A percentile compares a stretch with the other conserved stretches of the same genome.
These are phyloP conservation scores for Conger conger DNA, from an alignment of 2,113 vertebrate genomes.

Conservation along the genomic window DNA sequence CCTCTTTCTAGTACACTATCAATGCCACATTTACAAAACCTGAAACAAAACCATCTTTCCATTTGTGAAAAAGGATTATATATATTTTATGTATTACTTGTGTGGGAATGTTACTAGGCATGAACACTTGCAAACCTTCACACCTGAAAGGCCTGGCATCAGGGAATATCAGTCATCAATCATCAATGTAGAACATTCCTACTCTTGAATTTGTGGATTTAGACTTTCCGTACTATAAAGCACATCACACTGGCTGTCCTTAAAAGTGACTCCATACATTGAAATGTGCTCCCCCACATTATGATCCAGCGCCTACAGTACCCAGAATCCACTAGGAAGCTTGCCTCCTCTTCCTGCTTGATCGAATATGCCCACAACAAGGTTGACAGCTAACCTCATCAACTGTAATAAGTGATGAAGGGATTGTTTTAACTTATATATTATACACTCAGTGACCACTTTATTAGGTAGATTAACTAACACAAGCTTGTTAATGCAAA, in stretches of 20 bases:
- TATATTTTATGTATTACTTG: not conserved
- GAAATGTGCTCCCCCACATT: not conserved
- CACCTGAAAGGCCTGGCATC: not conserved
- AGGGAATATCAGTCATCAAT: too few species aligned
- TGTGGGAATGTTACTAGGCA: not conserved
- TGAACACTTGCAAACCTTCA: not conserved
- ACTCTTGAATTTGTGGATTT: not conserved
- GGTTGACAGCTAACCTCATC: too few species aligned
- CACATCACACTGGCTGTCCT: too few species aligned
- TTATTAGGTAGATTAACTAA: too few species aligned
- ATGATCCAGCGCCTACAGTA: not conserved
- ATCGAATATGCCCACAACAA: too few species aligned
- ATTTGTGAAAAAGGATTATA: constrained; percentile 33
- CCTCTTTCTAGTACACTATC: constrained; percentile 48
- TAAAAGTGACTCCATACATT: too few species aligned
- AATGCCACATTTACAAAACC: constrained; percentile 53
- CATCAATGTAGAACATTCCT: not conserved
- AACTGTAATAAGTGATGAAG: too few species aligned
- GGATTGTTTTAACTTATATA: too few species aligned
- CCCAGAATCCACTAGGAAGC: not conserved
- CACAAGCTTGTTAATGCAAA: too few species aligned
- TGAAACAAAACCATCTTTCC: constrained; percentile 45
- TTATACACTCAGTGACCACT: too few species aligned
- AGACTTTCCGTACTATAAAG: not conserved
- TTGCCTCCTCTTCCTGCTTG: too few species aligned